Base-by-base conservation (phyloP, 1,140 invertebrate species). In the Anagrus nilaparvatae region DNA sequence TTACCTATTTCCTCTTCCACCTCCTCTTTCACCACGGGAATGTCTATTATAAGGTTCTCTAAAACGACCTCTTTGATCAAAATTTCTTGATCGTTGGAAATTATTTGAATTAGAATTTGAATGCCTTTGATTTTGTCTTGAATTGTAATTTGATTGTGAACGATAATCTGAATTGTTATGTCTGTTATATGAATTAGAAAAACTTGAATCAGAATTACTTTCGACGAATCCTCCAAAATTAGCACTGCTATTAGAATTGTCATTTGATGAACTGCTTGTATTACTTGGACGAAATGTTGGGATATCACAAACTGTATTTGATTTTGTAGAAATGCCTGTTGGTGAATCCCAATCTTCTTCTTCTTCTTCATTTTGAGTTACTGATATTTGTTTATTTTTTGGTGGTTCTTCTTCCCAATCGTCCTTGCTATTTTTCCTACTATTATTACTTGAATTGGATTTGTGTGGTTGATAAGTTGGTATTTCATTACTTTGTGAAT, bases 71-170 rank as follows among this genome's bases (percentile, higher is more conserved):
- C 33, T 33, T 9, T 9, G 13, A 20, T 44, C 40, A 38, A 40
- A 46, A 29, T 23, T 23, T 46, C 27, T 35, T 17, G 37, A 29
- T 16, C 14, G 12, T 20, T 17, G 31, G 9, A 24, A 40, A 25
- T 46, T 46, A 31, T 31, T 40, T 13, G 38, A 40, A 16, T 46
- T 31, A 8, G 20, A 40, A 30, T 46, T 40, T 30, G 40, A 37
- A 25, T 46, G 41, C 37, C 38, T 46, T 40, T 46, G 44, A 31
- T 35, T 40, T 5, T 29, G 18, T 8, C 24, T 13, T 30, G 21
- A 24, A 35, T 40, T 40, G 28, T 29, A 39, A 36, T 23, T 37
- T 21, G 43, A 12, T 10, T 31, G 24, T 31, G 14, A 27, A 19
- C 8, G 20, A 24, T 17, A n/a, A 44, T 32, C 33, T 20, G 27